phyloP scores from a whole-genome alignment of 2,888 invertebrate species.

The Tanypteryx hageni region DNA sequence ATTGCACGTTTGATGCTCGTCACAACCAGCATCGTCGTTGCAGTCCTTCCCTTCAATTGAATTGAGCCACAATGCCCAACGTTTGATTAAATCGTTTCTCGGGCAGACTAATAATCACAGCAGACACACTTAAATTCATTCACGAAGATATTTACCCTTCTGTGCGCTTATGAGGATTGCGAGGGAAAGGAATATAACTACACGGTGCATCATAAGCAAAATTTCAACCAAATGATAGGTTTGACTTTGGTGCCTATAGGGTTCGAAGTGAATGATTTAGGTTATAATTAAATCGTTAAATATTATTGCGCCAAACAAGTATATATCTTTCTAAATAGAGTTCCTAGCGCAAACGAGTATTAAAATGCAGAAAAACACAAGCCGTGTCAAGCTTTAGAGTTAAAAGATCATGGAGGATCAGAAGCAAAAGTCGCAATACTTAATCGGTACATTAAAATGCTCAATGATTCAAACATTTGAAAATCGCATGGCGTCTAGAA shows the following conservation, averaged over 20 bases:
- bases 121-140: neutral
- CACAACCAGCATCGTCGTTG: constrained; percentile 25
- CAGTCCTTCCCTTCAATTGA: constrained; percentile 56
- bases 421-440: too few species aligned
- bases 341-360: too few species aligned
- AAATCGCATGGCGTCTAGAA: neutral
- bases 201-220: neutral
- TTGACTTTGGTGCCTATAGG: too few species aligned
- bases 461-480: neutral
- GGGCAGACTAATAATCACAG: neutral
- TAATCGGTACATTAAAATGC: too few species aligned
- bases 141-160: constrained; percentile 31
- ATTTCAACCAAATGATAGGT: neutral
- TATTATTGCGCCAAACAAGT: too few species aligned
- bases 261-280: too few species aligned
- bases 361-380: too few species aligned
- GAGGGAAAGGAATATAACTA: neutral
- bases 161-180: neutral
- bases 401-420: too few species aligned
- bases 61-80: neutral
- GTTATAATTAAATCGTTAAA: too few species aligned
- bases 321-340: too few species aligned
- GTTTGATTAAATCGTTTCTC: neutral
- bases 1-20: constrained; percentile 40
- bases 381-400: too few species aligned